phyloP scores from a whole-genome alignment of 2,797 vertebrate genomes.

The Apogon talboti region DNA sequence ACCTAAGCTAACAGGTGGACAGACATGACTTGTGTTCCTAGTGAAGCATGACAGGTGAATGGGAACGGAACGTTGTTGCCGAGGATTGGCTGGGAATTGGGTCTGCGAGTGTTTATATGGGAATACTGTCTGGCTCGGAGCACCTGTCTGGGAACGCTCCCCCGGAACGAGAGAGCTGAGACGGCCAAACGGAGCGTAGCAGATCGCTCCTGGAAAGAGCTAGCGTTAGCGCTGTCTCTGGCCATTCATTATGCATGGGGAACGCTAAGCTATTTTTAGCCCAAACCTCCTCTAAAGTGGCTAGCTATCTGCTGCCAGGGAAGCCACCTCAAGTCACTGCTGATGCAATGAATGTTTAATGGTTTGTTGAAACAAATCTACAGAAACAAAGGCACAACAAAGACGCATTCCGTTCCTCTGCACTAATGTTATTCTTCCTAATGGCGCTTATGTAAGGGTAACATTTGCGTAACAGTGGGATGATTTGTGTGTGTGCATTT shows the following conservation, averaged over 20 bases:
- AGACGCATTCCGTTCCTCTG: conserved; percentile 44
- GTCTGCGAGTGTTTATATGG: conserved; percentile 73
- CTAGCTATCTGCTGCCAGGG: conserved; percentile 72
- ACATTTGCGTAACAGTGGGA: conserved; percentile 59
- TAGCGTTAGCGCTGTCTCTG: conserved; percentile 74
- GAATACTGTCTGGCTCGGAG: conserved; percentile 83
- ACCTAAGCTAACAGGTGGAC: conserved; percentile 82
- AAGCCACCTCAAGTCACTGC: conserved; percentile 79
- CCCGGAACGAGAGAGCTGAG: conserved; percentile 68
- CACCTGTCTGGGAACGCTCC: conserved; percentile 78
- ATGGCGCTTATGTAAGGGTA: conserved; percentile 75
- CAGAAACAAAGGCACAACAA: conserved; percentile 73
- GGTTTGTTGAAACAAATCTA: conserved; percentile 77
- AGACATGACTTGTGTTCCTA: conserved; percentile 76
- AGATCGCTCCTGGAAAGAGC: conserved; percentile 82
- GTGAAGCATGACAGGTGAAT: conserved; percentile 77
- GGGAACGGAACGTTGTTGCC: conserved; percentile 64
- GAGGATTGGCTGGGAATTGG: conserved; percentile 77
- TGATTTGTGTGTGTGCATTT: conserved; percentile 26
- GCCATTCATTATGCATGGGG: conserved; percentile 85
- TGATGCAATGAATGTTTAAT: conserved; percentile 79
- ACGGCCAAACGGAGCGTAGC: conserved; percentile 79
- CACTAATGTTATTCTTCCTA: conserved; percentile 62
- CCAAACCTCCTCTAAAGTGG: conserved; percentile 64
- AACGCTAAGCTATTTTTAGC: conserved; percentile 80